Base-by-base conservation (phyloP, 2,113 vertebrate species). In the Toxotes chatareus region DNA sequence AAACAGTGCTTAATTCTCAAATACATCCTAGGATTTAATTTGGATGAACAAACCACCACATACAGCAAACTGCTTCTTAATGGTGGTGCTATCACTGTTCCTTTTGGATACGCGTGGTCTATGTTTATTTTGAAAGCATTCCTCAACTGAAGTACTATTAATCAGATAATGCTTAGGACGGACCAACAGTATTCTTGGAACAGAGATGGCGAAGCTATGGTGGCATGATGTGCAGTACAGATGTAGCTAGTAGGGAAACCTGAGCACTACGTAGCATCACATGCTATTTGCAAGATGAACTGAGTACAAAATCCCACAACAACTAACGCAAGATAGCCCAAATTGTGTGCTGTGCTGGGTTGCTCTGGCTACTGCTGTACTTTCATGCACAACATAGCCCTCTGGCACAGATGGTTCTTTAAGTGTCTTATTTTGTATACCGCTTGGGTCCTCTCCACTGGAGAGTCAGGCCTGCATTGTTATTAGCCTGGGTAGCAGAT, bases 401-500 rank as follows among this genome's bases (percentile, higher is more conserved):
- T 81, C 68, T 82, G 69, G 71, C 81, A 69, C 62, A 76, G 79
- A 83, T 49, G 32, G 40, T 49, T 82, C 53, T 73, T 40, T 51
- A 72, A 79, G 71, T 85, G 67, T 83, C 61, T 70, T 57, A 53
- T 76, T 79, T 73, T 77, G 57, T 73, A 11, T 17, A 73, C 14
- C 0, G 36, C 79, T 77, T 61, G 47, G 63, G 78, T 85, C 76
- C 62, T 66, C 46, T 76, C 63, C 47, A 11, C 65, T 21, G 73
- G 73, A 76, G 36, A 80, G 44, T 79, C 67, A 64, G 72, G 44
- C 80, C 84, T 80, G 87, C 80, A 67, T 83, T 86, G 76, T 88
- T 83, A 88, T 86, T 83, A 86, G 92, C 83, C 80, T 62, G 74
- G 73, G 60, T 67, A 83, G 86, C 90, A 83, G 86, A 86, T 90